A percentile compares a stretch with the other conserved stretches of the same genome.
These are phyloP conservation scores for Tokudaia muenninki DNA, from an alignment of 2,797 vertebrate genomes.

Conservation along the genomic window DNA sequence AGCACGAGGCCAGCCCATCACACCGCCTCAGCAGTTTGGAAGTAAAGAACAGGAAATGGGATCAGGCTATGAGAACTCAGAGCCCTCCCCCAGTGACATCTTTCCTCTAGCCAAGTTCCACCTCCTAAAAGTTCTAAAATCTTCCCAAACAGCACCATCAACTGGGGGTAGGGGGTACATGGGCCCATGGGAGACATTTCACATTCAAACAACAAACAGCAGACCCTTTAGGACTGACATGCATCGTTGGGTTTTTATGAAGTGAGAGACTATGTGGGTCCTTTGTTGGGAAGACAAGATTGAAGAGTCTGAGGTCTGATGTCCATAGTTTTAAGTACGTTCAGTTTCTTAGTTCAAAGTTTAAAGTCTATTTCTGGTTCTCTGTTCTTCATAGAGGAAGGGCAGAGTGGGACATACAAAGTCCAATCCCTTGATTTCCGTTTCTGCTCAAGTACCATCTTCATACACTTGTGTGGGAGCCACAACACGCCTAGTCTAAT, in stretches of 20 bases:
- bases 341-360: not conserved
- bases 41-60: not conserved
- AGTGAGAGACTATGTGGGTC: not conserved
- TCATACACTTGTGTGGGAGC: not conserved
- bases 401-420: not conserved
- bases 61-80: not conserved
- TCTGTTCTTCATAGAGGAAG: not conserved
- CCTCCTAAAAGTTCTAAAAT: not conserved
- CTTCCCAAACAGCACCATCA: not conserved
- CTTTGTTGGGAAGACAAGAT: not conserved
- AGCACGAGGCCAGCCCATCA: not conserved
- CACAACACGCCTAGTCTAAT: not conserved
- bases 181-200: not conserved
- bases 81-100: not conserved
- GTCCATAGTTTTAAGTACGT: not conserved
- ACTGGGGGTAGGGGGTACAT: too few species aligned
- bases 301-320: not conserved
- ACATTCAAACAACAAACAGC: not conserved
- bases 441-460: not conserved
- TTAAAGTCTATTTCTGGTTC: not conserved
- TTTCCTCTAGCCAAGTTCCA: not conserved
- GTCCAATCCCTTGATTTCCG: not conserved
- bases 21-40: too few species aligned
- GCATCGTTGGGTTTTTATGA: fast-evolving
- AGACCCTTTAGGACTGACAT: not conserved